Percentiles rank a stretch among this genome's conserved stretches.
Conservation (phyloP, 2,797 vertebrate genomes). For the Cynopterus sphinx region DNA sequence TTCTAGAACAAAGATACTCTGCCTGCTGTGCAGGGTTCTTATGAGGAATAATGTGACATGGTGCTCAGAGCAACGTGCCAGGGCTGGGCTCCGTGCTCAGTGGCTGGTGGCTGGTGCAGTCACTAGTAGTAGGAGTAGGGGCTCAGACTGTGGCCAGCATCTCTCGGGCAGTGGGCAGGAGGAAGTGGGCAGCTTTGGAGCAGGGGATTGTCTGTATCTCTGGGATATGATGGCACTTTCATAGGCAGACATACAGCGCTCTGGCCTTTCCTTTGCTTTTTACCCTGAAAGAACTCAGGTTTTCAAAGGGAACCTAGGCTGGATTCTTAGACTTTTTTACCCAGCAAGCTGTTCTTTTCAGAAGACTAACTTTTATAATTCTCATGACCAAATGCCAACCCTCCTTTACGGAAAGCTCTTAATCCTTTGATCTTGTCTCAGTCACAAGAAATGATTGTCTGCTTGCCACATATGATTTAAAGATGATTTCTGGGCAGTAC, state of each 20-base stretch:
- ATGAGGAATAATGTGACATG: background rate
- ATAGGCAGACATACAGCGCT: background rate
- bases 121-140: accelerated
- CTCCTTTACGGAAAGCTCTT: constrained; percentile 41
- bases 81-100: background rate
- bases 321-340: background rate
- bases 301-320: background rate
- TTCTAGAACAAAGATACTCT: background rate
- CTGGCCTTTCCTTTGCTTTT: background rate
- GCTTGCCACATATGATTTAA: constrained; percentile 33
- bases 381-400: constrained; percentile 13
- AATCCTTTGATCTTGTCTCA: constrained; percentile 70
- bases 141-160: background rate
- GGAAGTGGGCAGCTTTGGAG: background rate
- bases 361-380: constrained; percentile 13
- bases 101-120: background rate
- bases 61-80: background rate
- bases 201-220: background rate
- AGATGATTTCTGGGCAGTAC: constrained; percentile 37
- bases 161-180: accelerated
- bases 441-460: constrained; percentile 66
- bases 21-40: background rate
- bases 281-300: background rate
- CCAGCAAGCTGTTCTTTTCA: constrained; percentile 32
- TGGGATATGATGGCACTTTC: background rate